Base-by-base conservation (phyloP, 2,888 invertebrate species). In the Athalia circularis region DNA sequence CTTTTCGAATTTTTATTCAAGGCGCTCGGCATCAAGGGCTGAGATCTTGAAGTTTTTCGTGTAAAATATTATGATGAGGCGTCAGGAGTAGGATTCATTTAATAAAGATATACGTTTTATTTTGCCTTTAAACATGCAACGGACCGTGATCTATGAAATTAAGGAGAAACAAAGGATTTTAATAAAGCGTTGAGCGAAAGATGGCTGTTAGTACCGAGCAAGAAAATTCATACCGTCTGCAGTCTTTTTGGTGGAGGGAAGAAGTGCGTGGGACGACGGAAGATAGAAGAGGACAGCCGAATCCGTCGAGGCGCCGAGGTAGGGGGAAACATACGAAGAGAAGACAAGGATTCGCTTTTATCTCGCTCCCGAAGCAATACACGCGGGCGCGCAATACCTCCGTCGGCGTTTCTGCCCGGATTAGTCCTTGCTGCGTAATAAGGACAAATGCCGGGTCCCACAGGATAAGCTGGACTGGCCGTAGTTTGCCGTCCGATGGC, bases 311-410 rank as follows among this genome's bases (percentile, higher is more conserved):
- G 47, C 59, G 47, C 72, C 59, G 72, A 47, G 29, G 29, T 29
- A 59, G 47, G 59, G 57, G 59, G 59, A 59, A 52, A 52, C 7
- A 52, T 59, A 72, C 72, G 72, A 57, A 72, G 72, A 59, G 72
- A 72, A 77, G 77, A 77, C 70, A 77, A 48, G 77, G 70, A 65
- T 77, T 77, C 77, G 65, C 77, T 70, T 70, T 77, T 70, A 77
- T 67, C 77, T 61, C 67, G 68, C 57, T 68, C 70, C 77, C 61
- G 62, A 70, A 68, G 77, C 77, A 68, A 68, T 77, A 70, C 70
- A 68, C 59, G 59, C 77, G 67, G 67, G 67, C 43, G 77, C 67
- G 57, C 67, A 70, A 59, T 59, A 61, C 50, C 77, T 68, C 52
- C 68, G 50, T 61, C 48, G 48, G 43, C 68, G 68, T 77, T 77